Percentiles rank a stretch among this genome's conserved stretches.
phyloP scores from a whole-genome alignment of 2,797 vertebrate genomes.

The Podarcis siculus region DNA sequence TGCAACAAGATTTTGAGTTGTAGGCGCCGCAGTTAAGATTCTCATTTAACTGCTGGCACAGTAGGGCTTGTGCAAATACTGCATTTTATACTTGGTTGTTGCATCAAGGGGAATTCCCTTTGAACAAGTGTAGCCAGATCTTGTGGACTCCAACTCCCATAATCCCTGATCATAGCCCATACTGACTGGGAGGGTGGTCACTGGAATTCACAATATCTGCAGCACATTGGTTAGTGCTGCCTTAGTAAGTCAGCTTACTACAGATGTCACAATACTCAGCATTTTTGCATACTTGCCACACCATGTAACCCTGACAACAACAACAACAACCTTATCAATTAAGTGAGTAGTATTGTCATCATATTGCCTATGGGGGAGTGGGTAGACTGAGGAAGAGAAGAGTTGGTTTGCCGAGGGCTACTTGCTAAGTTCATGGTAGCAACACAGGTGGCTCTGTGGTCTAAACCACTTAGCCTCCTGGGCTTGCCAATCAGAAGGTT shows the following conservation, averaged over 20 bases:
- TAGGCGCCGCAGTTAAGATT: neutral
- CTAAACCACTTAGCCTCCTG: no score
- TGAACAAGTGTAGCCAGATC: neutral
- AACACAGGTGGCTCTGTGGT: no score
- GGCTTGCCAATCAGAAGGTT: no score
- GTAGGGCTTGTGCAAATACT: neutral
- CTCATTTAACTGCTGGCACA: constrained; percentile 3
- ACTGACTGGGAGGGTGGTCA: no score
- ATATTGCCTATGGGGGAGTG: neutral
- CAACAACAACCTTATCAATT: neutral
- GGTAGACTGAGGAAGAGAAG: neutral
- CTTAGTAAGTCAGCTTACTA: no score
- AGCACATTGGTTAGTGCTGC: no score
- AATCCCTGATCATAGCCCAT: no score
- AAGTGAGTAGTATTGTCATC: neutral
- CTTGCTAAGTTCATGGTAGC: neutral
- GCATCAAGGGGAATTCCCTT: neutral
- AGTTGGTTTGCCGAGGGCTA: neutral
- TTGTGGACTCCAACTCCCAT: no score
- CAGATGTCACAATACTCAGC: neutral
- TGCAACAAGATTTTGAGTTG: neutral
- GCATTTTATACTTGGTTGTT: neutral
- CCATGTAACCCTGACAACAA: neutral
- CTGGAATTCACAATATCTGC: no score
- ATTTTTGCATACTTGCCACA: neutral